phyloP scores from a whole-genome alignment of 2,888 invertebrate genomes.

The Vesta saturnalis region DNA sequence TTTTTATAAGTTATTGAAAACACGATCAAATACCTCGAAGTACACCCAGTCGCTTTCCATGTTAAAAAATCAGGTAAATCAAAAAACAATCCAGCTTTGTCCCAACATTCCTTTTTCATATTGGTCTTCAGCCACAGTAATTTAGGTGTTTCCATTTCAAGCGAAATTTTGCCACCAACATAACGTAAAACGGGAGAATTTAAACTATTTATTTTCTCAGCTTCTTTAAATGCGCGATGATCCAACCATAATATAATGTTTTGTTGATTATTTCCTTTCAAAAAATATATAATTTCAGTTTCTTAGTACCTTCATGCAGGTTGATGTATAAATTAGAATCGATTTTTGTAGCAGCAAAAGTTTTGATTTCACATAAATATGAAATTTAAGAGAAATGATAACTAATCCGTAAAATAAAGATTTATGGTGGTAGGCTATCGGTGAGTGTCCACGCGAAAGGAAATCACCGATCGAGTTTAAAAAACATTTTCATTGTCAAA shows the following conservation, averaged over 20 bases:
- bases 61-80: slow-evolving; percentile 95
- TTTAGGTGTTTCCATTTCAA: slow-evolving; percentile 98
- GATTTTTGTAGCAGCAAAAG: too few species aligned
- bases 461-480: too few species aligned
- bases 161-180: slow-evolving; percentile 91
- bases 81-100: slow-evolving; percentile 79
- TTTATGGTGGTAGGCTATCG: too few species aligned
- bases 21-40: slow-evolving; percentile 68
- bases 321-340: too few species aligned
- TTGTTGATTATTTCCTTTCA: slow-evolving; percentile 71
- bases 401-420: too few species aligned
- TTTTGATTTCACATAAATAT: too few species aligned
- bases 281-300: slow-evolving; percentile 1
- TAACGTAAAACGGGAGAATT: slow-evolving; percentile 81
- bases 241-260: slow-evolving; percentile 95
- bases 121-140: slow-evolving; percentile 90
- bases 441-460: too few species aligned
- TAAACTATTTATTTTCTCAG: slow-evolving; percentile 80
- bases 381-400: too few species aligned
- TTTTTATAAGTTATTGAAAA: too few species aligned
- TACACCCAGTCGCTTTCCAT: slow-evolving; percentile 86
- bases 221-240: slow-evolving; percentile 84
- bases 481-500: too few species aligned
- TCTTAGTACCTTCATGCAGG: not conserved
- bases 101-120: slow-evolving; percentile 72